Evolutionary conservation across 2,113 vertebrate genomes (phyloP).

Genomic region (Datnioides undecimradiatus): DNA sequence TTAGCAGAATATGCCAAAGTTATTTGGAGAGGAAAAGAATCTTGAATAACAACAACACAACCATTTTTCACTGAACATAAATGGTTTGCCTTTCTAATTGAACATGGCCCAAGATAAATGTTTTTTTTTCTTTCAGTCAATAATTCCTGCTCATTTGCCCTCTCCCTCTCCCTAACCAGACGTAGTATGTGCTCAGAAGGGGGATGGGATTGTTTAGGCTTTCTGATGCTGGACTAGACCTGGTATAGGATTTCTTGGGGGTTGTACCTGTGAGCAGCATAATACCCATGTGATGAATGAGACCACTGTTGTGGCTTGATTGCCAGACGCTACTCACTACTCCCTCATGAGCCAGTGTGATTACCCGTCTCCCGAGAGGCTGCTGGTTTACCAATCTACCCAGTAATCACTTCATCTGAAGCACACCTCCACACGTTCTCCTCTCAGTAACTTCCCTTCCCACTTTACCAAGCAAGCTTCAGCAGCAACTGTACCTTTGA

Average conservation of each 20-base stretch:
- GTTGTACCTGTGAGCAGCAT: slow-evolving; percentile 75
- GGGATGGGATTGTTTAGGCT: slow-evolving; percentile 62
- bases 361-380: slow-evolving; percentile 71
- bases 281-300: slow-evolving; percentile 82
- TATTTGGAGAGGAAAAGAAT: slow-evolving; percentile 54
- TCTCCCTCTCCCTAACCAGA: slow-evolving; percentile 38
- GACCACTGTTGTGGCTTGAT: slow-evolving; percentile 78
- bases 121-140: slow-evolving; percentile 41
- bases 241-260: slow-evolving; percentile 75
- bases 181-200: slow-evolving; percentile 41
- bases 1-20: slow-evolving; percentile 50
- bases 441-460: slow-evolving; percentile 7
- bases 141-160: slow-evolving; percentile 52
- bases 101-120: slow-evolving; percentile 48
- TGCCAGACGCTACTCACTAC: slow-evolving; percentile 71
- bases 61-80: slow-evolving; percentile 47
- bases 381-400: slow-evolving; percentile 56
- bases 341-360: slow-evolving; percentile 61
- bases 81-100: slow-evolving; percentile 16
- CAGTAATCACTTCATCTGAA: slow-evolving; percentile 56
- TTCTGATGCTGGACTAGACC: slow-evolving; percentile 50
- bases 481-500: neutral
- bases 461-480: slow-evolving; percentile 15
- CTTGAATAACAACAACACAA: slow-evolving; percentile 39
- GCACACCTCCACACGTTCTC: slow-evolving; percentile 42